Percentiles rank a stretch among this genome's conserved stretches.
These are phyloP conservation scores for Drosophila nasuta DNA, from an alignment of 1,140 invertebrate genomes.

Conservation along the genomic window DNA sequence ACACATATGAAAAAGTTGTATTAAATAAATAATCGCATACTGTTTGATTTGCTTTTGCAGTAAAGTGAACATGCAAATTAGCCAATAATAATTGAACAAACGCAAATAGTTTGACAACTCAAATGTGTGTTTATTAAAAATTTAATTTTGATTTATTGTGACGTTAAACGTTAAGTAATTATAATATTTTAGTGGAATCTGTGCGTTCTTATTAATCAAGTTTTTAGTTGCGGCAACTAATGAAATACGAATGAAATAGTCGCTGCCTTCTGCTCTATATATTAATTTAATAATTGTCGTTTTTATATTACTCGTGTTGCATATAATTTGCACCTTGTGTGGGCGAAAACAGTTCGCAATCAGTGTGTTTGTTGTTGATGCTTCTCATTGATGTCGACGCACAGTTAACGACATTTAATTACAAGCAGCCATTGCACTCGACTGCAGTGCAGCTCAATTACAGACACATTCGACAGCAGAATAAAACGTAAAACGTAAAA, in stretches of 20 bases:
- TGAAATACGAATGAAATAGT: too few species aligned
- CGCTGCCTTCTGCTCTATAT: too few species aligned
- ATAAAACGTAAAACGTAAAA: slow-evolving; percentile 8
- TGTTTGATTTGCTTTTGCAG: slow-evolving; percentile 8
- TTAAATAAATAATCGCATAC: slow-evolving; percentile 24
- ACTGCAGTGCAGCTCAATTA: slow-evolving; percentile 52
- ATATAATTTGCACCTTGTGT: background rate
- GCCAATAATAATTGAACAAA: slow-evolving; percentile 2
- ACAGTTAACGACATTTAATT: slow-evolving; percentile 58
- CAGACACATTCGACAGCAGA: slow-evolving; percentile 30
- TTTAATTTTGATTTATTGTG: slow-evolving; percentile 23
- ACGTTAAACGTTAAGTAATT: background rate
- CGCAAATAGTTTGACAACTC: slow-evolving; percentile 6
- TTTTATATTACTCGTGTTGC: background rate
- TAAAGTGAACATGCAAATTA: slow-evolving; percentile 12
- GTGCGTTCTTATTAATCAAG: too few species aligned
- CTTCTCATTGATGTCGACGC: slow-evolving; percentile 19
- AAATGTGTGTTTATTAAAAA: slow-evolving; percentile 6
- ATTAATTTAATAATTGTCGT: too few species aligned
- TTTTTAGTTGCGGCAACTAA: too few species aligned
- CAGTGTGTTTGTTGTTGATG: slow-evolving; percentile 9
- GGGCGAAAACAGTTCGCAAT: background rate
- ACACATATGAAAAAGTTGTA: slow-evolving; percentile 23
- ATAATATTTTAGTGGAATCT: background rate
- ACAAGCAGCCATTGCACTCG: slow-evolving; percentile 36